Evolutionary conservation across 1,140 invertebrate species (phyloP).

Genomic region (Sarcophaga bullata): DNA sequence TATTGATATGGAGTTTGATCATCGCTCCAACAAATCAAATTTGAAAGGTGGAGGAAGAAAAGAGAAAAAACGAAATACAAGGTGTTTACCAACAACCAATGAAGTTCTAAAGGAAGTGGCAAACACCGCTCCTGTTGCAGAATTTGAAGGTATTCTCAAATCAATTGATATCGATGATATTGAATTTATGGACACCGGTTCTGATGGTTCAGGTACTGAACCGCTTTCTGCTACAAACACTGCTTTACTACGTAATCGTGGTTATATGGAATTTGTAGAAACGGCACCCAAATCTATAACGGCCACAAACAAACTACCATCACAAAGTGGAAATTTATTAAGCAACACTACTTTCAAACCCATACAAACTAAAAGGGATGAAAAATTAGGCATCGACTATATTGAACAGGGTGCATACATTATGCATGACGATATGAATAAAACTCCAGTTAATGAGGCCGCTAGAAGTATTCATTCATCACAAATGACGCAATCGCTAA

Average conservation of each 20-base stretch:
- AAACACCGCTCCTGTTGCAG: conserved; percentile 60
- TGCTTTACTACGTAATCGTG: conserved; percentile 70
- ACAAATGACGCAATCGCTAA: conserved; percentile 59
- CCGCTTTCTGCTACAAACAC: conserved; percentile 70
- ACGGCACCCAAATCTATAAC: conserved; percentile 37
- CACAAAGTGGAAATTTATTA: neutral
- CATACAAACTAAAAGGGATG: conserved; percentile 55
- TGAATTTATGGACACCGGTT: conserved; percentile 81
- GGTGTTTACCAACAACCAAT: conserved; percentile 59
- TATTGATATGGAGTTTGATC: conserved; percentile 72
- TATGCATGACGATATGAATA: conserved; percentile 55
- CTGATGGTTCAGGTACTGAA: conserved; percentile 69
- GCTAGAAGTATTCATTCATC: conserved; percentile 39
- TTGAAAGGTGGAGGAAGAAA: conserved; percentile 66
- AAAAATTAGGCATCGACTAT: conserved; percentile 67
- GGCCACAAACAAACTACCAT: neutral
- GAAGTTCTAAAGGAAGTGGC: conserved; percentile 53
- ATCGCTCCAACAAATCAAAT: conserved; percentile 67
- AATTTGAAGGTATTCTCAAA: conserved; percentile 59
- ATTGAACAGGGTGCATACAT: conserved; percentile 68
- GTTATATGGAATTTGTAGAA: conserved; percentile 77
- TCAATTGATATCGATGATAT: conserved; percentile 68
- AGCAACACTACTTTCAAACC: conserved; percentile 6
- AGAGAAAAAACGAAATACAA: conserved; percentile 51
- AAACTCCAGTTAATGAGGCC: conserved; percentile 63